A percentile compares a stretch with the other conserved stretches of the same genome.
Evolutionary conservation across 2,888 invertebrate genomes (phyloP).

Genomic region (Chrysina gloriosa): DNA sequence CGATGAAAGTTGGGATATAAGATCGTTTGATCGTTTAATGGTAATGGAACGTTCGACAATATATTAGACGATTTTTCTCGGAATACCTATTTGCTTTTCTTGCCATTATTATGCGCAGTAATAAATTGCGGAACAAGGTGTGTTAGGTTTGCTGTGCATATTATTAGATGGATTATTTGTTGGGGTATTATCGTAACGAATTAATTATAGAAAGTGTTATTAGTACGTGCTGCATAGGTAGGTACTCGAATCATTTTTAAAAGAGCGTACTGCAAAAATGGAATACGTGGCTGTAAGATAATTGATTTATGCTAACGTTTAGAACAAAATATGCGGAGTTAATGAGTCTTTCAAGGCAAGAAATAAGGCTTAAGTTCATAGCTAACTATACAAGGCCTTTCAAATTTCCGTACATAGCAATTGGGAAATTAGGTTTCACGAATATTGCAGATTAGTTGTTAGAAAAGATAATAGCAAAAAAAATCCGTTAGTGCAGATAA

Average conservation of each 20-base stretch:
- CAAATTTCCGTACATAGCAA: too few species aligned
- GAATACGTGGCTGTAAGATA: conserved; percentile 14
- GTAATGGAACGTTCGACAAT: neutral
- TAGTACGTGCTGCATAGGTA: conserved; percentile 14
- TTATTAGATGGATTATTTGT: conserved; percentile 20
- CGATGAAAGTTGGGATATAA: conserved; percentile 41
- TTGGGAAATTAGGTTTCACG: too few species aligned
- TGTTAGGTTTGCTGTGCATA: conserved; percentile 22
- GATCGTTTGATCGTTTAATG: conserved; percentile 1
- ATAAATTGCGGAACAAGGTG: conserved; percentile 35
- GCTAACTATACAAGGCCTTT: neutral
- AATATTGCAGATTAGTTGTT: too few species aligned
- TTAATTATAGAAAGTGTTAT: conserved; percentile 31
- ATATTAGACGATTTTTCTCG: neutral
- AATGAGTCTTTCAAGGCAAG: conserved; percentile 28
- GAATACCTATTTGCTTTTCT: neutral
- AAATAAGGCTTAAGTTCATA: neutral
- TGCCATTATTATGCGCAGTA: conserved; percentile 16
- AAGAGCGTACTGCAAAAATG: conserved; percentile 7
- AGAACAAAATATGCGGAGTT: conserved; percentile 17
- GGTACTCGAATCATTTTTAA: neutral
- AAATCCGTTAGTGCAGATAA: too few species aligned
- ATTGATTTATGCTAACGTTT: conserved; percentile 25
- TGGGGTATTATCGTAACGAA: conserved; percentile 3
- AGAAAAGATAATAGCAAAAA: too few species aligned